A percentile compares a stretch with the other conserved stretches of the same genome.
Conservation (phyloP, 2,888 invertebrate genomes). For the Unio pictorum region DNA sequence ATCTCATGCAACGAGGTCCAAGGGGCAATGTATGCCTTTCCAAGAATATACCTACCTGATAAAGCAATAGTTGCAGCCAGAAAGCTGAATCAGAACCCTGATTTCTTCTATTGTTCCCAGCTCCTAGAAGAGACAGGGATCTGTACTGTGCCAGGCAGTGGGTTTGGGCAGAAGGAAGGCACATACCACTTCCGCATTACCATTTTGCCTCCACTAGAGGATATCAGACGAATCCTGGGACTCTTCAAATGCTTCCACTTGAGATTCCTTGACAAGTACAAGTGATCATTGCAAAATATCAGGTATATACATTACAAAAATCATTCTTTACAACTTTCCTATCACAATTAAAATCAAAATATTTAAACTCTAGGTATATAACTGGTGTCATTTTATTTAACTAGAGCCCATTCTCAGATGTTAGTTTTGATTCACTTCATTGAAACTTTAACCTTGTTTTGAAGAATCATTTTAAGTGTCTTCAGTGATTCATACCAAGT, state of each 20-base stretch:
- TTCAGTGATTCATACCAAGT: too few relatives aligned
- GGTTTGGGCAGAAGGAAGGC: constrained; percentile 94
- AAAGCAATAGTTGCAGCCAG: constrained; percentile 90
- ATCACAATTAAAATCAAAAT: too few relatives aligned
- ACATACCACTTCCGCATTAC: constrained; percentile 97
- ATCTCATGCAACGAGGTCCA: constrained; percentile 87
- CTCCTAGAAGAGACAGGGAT: constrained; percentile 91
- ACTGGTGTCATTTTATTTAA: too few relatives aligned
- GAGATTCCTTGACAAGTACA: constrained; percentile 82
- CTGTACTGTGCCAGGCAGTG: constrained; percentile 83
- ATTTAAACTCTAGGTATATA: too few relatives aligned
- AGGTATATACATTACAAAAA: too few relatives aligned
- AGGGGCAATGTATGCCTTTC: constrained; percentile 99
- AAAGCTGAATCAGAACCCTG: constrained; percentile 78
- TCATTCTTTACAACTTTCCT: too few relatives aligned
- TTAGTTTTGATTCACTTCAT: too few relatives aligned
- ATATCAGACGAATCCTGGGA: constrained; percentile 85
- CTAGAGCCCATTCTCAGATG: too few relatives aligned
- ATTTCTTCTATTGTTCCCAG: constrained; percentile 93
- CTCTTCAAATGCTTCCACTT: constrained; percentile 87
- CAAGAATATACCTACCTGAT: constrained; percentile 84
- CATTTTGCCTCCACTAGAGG: constrained; percentile 90
- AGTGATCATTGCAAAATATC: constrained; percentile 15
- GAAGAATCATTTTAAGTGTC: too few relatives aligned
- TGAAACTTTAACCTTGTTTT: too few relatives aligned